Evolutionary conservation across 2,113 vertebrate species (phyloP).

Genomic region (Amphiprion percula): DNA sequence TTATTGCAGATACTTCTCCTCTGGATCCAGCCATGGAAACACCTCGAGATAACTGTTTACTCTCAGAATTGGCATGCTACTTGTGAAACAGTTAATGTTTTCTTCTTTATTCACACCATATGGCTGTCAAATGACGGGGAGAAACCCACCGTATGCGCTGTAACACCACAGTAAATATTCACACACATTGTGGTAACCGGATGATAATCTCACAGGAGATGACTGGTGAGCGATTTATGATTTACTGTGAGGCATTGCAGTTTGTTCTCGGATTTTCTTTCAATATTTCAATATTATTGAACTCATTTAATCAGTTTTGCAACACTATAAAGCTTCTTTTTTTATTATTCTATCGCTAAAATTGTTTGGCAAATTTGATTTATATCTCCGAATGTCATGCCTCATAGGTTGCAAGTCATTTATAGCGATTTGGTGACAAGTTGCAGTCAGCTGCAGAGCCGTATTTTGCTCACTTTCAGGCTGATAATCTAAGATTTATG

Average conservation of each 20-base stretch:
- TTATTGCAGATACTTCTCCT: constrained; percentile 25
- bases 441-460: constrained; percentile 57
- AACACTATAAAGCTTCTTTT: constrained; percentile 37
- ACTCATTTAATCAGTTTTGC: constrained; percentile 66
- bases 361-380: constrained; percentile 74
- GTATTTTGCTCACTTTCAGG: constrained; percentile 68
- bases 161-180: constrained; percentile 71
- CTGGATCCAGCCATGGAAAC: constrained; percentile 52
- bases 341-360: constrained; percentile 61
- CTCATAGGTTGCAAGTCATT: constrained; percentile 65
- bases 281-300: constrained; percentile 60
- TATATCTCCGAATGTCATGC: constrained; percentile 63
- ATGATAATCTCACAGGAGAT: constrained; percentile 75
- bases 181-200: constrained; percentile 70
- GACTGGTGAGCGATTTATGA: constrained; percentile 64
- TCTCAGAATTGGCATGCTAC: constrained; percentile 69
- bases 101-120: constrained; percentile 76
- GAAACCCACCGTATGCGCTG: constrained; percentile 64
- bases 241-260: constrained; percentile 58
- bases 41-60: constrained; percentile 71
- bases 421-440: constrained; percentile 68
- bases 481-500: constrained; percentile 79
- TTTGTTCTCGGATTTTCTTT: constrained; percentile 54
- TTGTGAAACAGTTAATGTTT: constrained; percentile 75
- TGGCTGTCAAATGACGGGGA: constrained; percentile 69